Percentiles rank a stretch among this genome's conserved stretches.
phyloP scores from a whole-genome alignment of 2,113 vertebrate species.

The Myanophis thanlyinensis region DNA sequence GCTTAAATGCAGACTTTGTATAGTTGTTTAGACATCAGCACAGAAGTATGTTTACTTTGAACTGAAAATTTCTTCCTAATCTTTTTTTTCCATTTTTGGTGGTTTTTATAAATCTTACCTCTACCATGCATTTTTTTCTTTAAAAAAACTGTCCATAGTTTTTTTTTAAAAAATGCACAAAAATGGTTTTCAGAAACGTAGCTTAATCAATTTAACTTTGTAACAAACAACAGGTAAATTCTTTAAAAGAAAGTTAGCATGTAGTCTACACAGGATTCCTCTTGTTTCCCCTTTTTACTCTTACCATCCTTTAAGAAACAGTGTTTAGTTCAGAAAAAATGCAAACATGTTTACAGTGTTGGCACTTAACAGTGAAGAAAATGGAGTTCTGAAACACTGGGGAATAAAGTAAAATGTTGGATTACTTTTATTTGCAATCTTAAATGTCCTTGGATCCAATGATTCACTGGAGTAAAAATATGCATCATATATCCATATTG shows the following conservation, averaged over 20 bases:
- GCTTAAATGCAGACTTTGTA: constrained; percentile 94
- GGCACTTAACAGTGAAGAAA: constrained; percentile 61
- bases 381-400: constrained; percentile 32
- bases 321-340: constrained; percentile 53
- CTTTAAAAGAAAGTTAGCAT: constrained; percentile 42
- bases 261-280: constrained; percentile 52
- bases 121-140: constrained; percentile 67
- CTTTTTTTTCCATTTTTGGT: constrained; percentile 63
- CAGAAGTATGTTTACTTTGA: constrained; percentile 78
- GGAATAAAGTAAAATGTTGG: constrained; percentile 30
- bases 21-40: constrained; percentile 91
- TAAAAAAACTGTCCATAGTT: constrained; percentile 59
- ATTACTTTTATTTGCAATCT: constrained; percentile 44
- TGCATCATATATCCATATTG: constrained; percentile 26
- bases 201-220: constrained; percentile 70
- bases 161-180: constrained; percentile 63
- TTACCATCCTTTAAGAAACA: constrained; percentile 52
- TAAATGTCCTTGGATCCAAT: constrained; percentile 48
- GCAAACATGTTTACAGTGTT: constrained; percentile 69
- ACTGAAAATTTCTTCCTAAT: constrained; percentile 75
- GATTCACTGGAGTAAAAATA: constrained; percentile 56
- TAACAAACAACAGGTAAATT: constrained; percentile 56
- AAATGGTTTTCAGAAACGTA: constrained; percentile 66
- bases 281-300: constrained; percentile 61
- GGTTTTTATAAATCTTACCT: constrained; percentile 73